Conservation (phyloP, 2,888 invertebrate genomes). For the Dexiosoma caninum region DNA sequence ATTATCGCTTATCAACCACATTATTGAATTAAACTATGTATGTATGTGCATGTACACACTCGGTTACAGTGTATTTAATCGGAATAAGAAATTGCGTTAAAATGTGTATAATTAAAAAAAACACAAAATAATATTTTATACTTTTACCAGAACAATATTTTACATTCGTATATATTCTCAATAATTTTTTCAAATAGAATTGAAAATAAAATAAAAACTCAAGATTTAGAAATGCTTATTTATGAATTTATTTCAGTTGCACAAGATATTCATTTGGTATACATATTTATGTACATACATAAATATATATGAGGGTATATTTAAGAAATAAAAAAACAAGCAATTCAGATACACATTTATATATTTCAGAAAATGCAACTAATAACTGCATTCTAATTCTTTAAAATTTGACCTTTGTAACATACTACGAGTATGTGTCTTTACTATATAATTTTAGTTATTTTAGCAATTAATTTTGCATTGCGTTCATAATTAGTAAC, state of each 20-base stretch:
- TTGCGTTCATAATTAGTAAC: slow-evolving; percentile 21
- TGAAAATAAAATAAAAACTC: no score
- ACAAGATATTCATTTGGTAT: background rate
- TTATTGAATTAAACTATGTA: background rate
- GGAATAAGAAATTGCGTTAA: background rate
- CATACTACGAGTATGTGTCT: background rate
- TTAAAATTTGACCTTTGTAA: background rate
- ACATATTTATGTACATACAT: background rate
- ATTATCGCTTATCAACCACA: background rate
- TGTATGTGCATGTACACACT: no score
- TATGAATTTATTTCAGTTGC: no score
- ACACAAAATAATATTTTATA: background rate
- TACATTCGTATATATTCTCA: background rate
- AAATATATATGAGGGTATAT: background rate
- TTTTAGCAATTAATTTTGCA: slow-evolving; percentile 3
- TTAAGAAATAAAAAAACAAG: slow-evolving; percentile 5
- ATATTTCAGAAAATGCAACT: no score
- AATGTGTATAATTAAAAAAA: no score
- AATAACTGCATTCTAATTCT: background rate
- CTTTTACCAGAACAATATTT: background rate
- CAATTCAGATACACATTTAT: background rate
- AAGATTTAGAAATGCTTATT: background rate
- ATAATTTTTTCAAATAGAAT: no score
- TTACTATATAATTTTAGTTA: background rate
- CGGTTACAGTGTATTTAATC: background rate